Evolutionary conservation across 1,140 invertebrate species (phyloP), one percentile per base, ranked within the genome.

Genomic region (Drosophila insularis): DNA sequence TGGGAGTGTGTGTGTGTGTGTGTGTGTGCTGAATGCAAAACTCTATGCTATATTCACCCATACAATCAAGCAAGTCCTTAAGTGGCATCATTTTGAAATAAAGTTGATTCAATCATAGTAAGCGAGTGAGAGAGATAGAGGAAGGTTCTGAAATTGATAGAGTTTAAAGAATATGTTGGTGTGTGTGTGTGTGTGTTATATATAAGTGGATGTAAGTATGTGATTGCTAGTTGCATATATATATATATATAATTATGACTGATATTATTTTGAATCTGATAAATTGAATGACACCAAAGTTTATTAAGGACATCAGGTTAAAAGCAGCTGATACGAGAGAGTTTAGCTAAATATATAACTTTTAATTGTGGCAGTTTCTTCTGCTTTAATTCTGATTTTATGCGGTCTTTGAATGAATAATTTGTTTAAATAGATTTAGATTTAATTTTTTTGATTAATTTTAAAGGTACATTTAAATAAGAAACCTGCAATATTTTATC

Each of bases 41-140:
- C 73, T 77, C 64, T 63, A 65, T 63, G 35, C 40, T 13, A 71
- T 21, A 43, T 17, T 60, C 40, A 64, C 39, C 27, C 23, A 61
- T 13, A 53, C 46, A 56, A 10, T 23, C 61, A 61, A 27, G 46
- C 13, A 11, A 66, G 27, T 17, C 43, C 65, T 70, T 90, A 90
- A 90, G 87, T 90, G 87, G 86, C 86, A 90, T 90, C 75, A 90
- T 90, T 90, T 90, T 74, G 81, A 90, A 90, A 90, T 90, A 90
- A 90, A 90, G 87, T 90, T 90, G 86, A 90, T 90, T 90, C 86
- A 90, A 90, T 90, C 85, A 89, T 19, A 50, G 43, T 50, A 19
- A 50, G 14, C 43, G 17, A 50, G 17, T 19, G 43, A 21, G 17
- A 50, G 43, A 50, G 43, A 21, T 2, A 11, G 8, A 11, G 2